Evolutionary conservation across 2,113 vertebrate genomes (phyloP).

Genomic region (Murina feae): DNA sequence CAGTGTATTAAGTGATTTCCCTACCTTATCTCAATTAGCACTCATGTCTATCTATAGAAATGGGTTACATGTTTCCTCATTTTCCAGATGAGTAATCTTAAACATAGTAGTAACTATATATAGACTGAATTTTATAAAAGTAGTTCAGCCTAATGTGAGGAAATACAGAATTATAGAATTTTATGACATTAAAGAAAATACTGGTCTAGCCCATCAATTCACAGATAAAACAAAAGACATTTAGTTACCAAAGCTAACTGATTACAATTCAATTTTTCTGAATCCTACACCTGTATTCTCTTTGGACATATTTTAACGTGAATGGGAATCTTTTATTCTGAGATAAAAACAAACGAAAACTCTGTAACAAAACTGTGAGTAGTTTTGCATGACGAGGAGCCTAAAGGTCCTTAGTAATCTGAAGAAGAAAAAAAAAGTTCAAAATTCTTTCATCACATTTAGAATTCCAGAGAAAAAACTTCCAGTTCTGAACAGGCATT

Average conservation of each 20-base stretch:
- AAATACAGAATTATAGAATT: not conserved
- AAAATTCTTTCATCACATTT: not conserved
- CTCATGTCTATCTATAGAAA: not conserved
- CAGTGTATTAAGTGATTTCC: not conserved
- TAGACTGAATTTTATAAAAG: not conserved
- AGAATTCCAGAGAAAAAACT: not conserved
- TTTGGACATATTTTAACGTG: not conserved
- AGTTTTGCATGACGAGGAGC: not conserved
- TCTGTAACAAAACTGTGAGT: not conserved
- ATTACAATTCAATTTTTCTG: not conserved
- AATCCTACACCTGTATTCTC: not conserved
- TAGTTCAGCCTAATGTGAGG: not conserved
- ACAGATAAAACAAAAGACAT: not conserved
- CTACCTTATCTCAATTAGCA: not conserved
- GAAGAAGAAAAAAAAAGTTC: not conserved
- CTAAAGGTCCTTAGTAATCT: not conserved
- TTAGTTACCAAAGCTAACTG: not conserved
- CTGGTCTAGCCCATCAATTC: not conserved
- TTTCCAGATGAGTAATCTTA: not conserved
- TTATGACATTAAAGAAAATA: not conserved
- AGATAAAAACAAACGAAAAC: not conserved
- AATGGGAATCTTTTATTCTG: not conserved
- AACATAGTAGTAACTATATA: not conserved
- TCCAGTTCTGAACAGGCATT: not conserved
- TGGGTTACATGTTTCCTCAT: not conserved